Percentiles rank a stretch among this genome's conserved stretches.
Evolutionary conservation across 2,113 vertebrate genomes (phyloP).

Genomic region (Boleophthalmus pectinirostris): DNA sequence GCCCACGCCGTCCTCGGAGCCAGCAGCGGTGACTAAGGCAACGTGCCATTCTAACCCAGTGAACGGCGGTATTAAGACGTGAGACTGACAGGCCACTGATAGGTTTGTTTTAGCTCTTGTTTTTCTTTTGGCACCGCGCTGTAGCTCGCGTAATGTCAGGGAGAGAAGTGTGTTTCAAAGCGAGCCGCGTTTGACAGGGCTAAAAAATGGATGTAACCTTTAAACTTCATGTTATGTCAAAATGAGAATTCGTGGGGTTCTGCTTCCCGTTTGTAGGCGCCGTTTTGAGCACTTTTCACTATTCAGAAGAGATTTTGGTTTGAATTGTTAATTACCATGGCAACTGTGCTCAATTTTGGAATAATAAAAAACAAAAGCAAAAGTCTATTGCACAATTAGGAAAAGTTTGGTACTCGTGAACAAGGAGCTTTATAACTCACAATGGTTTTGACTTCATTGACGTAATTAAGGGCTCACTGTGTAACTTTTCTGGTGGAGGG

Average conservation of each 20-base stretch:
- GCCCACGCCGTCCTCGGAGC: constrained; percentile 21
- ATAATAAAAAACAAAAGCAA: too few species aligned
- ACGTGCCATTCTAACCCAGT: constrained; percentile 56
- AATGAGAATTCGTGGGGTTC: not conserved
- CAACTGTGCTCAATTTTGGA: too few species aligned
- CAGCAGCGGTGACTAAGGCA: constrained; percentile 56
- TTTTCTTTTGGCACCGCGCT: constrained; percentile 36
- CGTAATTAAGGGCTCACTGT: too few species aligned
- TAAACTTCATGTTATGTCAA: not conserved
- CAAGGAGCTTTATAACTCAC: too few species aligned
- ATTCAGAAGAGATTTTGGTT: not conserved
- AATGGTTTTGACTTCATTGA: too few species aligned
- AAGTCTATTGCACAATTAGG: too few species aligned
- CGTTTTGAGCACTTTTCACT: not conserved
- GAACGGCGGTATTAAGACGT: constrained; percentile 53
- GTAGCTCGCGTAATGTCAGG: not conserved
- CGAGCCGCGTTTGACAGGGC: not conserved
- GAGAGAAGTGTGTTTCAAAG: not conserved
- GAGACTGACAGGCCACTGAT: constrained; percentile 63
- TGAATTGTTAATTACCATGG: too few species aligned
- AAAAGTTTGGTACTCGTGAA: too few species aligned
- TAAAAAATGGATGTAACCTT: not conserved
- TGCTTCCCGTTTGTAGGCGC: not conserved
- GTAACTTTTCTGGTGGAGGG: too few species aligned
- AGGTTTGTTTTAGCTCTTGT: constrained; percentile 52